Percentiles rank a stretch among this genome's conserved stretches.
These are phyloP conservation scores for Cinara cedri DNA, from an alignment of 2,888 invertebrate genomes.

Conservation along the genomic window DNA sequence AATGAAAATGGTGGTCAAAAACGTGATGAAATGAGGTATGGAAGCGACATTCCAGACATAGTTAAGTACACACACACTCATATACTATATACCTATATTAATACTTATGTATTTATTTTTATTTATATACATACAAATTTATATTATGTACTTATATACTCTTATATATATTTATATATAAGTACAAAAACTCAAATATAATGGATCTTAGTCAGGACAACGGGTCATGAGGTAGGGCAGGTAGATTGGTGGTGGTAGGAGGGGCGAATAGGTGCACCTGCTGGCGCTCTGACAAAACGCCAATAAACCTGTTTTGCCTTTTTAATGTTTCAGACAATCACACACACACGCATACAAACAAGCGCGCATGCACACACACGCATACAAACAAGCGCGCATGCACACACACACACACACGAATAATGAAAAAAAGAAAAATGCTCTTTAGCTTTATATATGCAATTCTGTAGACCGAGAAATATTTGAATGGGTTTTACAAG, in stretches of 20 bases:
- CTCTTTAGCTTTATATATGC: constrained; percentile 30
- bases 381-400: no score
- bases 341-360: neutral
- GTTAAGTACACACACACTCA: constrained; percentile 24
- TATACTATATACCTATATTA: neutral
- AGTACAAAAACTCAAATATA: constrained; percentile 27
- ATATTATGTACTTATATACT: constrained; percentile 14
- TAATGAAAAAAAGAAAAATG: constrained; percentile 17
- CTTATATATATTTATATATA: neutral
- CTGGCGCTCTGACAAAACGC: constrained; percentile 57
- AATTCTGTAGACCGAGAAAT: constrained; percentile 30
- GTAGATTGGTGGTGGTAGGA: constrained; percentile 25
- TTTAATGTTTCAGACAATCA: constrained; percentile 47
- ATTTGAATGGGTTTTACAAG: constrained; percentile 29
- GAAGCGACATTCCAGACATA: constrained; percentile 48
- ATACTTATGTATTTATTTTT: constrained; percentile 22
- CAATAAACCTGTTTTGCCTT: constrained; percentile 55
- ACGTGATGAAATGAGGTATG: constrained; percentile 56
- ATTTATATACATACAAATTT: constrained; percentile 42
- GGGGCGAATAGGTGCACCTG: constrained; percentile 45
- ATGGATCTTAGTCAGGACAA: constrained; percentile 27
- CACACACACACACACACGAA: neutral
- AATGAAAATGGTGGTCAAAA: constrained; percentile 53
- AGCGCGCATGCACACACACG: no score
- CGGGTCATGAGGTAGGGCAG: constrained; percentile 21